A percentile compares a stretch with the other conserved stretches of the same genome.
Evolutionary conservation across 2,888 invertebrate species (phyloP).

Genomic region (Lasioglossum leucozonium): DNA sequence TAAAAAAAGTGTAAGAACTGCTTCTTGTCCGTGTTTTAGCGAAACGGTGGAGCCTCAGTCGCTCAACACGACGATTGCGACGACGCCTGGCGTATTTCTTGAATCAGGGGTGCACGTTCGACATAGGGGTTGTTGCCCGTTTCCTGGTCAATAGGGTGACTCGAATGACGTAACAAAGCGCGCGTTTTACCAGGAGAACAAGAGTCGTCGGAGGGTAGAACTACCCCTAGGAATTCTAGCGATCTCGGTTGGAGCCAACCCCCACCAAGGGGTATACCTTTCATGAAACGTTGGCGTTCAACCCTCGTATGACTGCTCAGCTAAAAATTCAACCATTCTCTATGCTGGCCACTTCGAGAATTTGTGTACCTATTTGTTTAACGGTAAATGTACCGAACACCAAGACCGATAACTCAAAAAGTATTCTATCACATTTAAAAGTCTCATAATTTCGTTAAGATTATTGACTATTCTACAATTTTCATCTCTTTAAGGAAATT

Average conservation of each 20-base stretch:
- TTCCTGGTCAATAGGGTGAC: slow-evolving; percentile 71
- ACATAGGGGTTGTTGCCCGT: slow-evolving; percentile 70
- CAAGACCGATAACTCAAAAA: not conserved
- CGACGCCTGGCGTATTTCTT: slow-evolving; percentile 82
- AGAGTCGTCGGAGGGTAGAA: slow-evolving; percentile 21
- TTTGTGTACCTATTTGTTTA: not conserved
- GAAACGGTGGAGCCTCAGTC: not conserved
- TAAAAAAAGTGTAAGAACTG: not conserved
- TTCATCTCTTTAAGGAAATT: too few relatives aligned
- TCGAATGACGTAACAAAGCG: slow-evolving; percentile 83
- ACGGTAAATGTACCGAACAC: not conserved
- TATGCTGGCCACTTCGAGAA: not conserved
- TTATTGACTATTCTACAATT: too few relatives aligned
- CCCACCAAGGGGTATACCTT: not conserved
- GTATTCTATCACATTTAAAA: not conserved
- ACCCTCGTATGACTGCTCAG: not conserved
- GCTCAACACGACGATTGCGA: slow-evolving; percentile 75
- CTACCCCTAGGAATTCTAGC: slow-evolving; percentile 53
- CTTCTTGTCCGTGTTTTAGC: not conserved
- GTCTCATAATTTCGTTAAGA: not conserved
- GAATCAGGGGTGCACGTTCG: slow-evolving; percentile 78
- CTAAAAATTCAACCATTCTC: not conserved
- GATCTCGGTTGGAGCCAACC: not conserved
- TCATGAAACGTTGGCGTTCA: not conserved
- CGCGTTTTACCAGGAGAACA: slow-evolving; percentile 83